phyloP scores from a whole-genome alignment of 2,797 vertebrate species.

The Sebastes glaucus region DNA sequence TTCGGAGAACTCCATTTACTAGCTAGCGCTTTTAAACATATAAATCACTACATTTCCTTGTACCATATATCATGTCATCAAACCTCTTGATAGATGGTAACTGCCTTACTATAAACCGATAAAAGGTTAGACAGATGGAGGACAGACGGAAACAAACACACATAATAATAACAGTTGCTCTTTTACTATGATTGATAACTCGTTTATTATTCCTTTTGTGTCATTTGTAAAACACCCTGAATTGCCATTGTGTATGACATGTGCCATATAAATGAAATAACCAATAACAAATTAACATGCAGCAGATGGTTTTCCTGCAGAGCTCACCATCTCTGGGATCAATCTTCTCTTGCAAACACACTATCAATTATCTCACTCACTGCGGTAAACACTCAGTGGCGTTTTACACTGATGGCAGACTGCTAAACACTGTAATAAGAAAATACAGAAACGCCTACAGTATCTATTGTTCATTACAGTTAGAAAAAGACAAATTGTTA shows the following conservation, averaged over 20 bases:
- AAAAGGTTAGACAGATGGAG: not conserved
- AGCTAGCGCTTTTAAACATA: not conserved
- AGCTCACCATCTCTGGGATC: not conserved
- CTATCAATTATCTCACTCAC: not conserved
- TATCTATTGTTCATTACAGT: not conserved
- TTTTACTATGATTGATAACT: not conserved
- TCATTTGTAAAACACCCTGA: not conserved
- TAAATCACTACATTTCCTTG: not conserved
- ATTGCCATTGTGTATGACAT: not conserved
- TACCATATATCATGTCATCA: not conserved
- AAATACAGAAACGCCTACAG: not conserved
- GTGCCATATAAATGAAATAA: not conserved
- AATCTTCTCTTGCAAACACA: not conserved
- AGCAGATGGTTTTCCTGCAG: not conserved
- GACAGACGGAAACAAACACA: not conserved
- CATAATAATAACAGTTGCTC: not conserved
- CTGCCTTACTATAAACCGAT: not conserved
- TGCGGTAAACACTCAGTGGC: not conserved
- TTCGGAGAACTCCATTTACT: not conserved
- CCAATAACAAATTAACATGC: not conserved
- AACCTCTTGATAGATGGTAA: not conserved
- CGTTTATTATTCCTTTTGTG: not conserved
- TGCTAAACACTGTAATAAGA: not conserved
- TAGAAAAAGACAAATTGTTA: not conserved
- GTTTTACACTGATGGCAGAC: not conserved